Base-by-base conservation (phyloP, 1,140 invertebrate species). In the Sweltsa coloradensis region DNA sequence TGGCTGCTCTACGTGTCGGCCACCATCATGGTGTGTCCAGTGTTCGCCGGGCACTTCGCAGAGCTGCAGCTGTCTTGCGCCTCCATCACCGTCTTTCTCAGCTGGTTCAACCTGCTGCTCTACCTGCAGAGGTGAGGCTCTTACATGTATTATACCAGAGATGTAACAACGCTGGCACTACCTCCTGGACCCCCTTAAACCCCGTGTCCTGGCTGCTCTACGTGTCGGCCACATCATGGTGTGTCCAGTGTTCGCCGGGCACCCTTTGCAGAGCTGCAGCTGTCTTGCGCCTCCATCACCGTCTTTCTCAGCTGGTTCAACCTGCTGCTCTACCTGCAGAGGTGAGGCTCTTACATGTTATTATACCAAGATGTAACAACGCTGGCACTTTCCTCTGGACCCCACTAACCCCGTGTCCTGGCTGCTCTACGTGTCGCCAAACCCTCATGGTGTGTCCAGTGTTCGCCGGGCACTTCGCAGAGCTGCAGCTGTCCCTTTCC, bases 261-360 rank as follows among this genome's bases (percentile, higher is more conserved):
- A n/a, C n/a, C 53, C 41, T 57, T 72, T 11, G 60, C 59, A 42
- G 61, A 70, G 7, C 60, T 78, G 3, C 75, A 83, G 59, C 78
- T 79, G 54, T 81, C 83, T 2, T 78, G 75, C 18, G 79, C 83
- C 2, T 77, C 88, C 1, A 66, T 91, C 2, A 82, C 85, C 0
- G 78, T 89, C 1, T 92, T 92, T 60, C 60, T 91, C 5, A 81
- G 83, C 31, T 93, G 89, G 89, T 89, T 92, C 53, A 83, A 88
- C 55, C 66, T 89, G n/a, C 66, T 93, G 0, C 67, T 93, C 0
- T 80, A 87, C 50, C 66, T 93, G 4, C 86, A 89, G 64, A 74
- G 86, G n/a, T n/a, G n/a, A n/a, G n/a, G n/a, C n/a, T n/a, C n/a
- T n/a, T n/a, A n/a, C n/a, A n/a, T n/a, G n/a, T n/a, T n/a, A n/a